These are phyloP conservation scores for Napeogenes inachia DNA, from an alignment of 2,888 invertebrate species.

Conservation along the genomic window DNA sequence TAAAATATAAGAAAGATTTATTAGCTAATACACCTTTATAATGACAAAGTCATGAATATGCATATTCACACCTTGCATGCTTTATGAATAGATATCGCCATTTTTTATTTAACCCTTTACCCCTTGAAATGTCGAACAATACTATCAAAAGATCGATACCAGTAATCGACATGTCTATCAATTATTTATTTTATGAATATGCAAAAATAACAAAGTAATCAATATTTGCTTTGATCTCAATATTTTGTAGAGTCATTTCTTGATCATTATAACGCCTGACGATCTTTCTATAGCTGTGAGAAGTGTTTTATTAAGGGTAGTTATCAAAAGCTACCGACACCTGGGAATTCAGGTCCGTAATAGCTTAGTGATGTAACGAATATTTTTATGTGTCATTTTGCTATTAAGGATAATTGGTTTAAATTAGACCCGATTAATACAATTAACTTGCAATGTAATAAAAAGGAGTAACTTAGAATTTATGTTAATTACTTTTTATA, in stretches of 20 bases:
- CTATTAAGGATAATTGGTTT: no score
- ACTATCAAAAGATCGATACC: slow-evolving; percentile 25
- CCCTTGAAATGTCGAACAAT: slow-evolving; percentile 24
- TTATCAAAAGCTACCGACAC: slow-evolving; percentile 16
- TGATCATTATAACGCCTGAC: slow-evolving; percentile 41
- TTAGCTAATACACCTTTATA: slow-evolving; percentile 27
- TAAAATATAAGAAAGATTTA: not conserved
- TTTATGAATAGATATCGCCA: slow-evolving; percentile 16
- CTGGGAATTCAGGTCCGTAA: slow-evolving; percentile 10
- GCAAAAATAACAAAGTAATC: slow-evolving; percentile 67
- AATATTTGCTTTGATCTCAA: slow-evolving; percentile 59
- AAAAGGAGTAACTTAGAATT: no score
- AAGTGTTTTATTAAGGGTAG: slow-evolving; percentile 23
- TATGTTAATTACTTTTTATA: no score
- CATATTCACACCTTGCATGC: slow-evolving; percentile 43
- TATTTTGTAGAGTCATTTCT: slow-evolving; percentile 50
- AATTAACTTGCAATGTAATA: no score
- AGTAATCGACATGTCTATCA: slow-evolving; percentile 20
- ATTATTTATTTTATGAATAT: slow-evolving; percentile 59
- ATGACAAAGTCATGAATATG: slow-evolving; percentile 64
- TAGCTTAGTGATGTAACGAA: no score
- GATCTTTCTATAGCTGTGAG: slow-evolving; percentile 23
- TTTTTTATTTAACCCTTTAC: slow-evolving; percentile 35
- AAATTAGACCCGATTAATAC: no score
- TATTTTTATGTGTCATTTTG: no score